A percentile compares a stretch with the other conserved stretches of the same genome.
These are phyloP conservation scores for Chlamydotis undulata DNA, from an alignment of 2,113 vertebrate species.

Conservation along the genomic window DNA sequence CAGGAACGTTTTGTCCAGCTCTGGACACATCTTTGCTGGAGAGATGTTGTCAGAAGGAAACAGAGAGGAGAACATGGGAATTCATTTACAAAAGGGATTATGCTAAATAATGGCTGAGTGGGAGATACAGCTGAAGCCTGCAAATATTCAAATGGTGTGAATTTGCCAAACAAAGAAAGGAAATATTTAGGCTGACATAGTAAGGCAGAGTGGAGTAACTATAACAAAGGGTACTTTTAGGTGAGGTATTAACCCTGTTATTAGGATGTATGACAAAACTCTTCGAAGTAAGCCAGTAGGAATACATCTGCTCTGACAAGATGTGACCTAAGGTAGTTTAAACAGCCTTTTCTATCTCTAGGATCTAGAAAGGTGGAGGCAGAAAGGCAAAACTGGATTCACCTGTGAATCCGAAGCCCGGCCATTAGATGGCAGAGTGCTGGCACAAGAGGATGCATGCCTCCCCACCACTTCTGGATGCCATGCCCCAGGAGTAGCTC, in stretches of 20 bases:
- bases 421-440: conserved; percentile 66
- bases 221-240: conserved; percentile 40
- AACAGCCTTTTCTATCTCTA: conserved; percentile 29
- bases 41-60: neutral
- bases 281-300: neutral
- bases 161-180: conserved; percentile 33
- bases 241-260: conserved; percentile 30
- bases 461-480: neutral
- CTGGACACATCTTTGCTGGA: neutral
- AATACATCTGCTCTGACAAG: conserved; percentile 7
- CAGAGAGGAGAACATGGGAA: neutral
- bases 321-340: conserved; percentile 50
- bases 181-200: conserved; percentile 35
- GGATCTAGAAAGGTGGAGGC: conserved; percentile 1
- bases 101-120: neutral
- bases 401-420: neutral
- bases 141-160: conserved; percentile 41
- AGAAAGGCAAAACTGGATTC: neutral
- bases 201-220: neutral
- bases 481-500: neutral
- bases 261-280: conserved; percentile 27
- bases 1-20: neutral
- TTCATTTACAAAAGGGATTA: neutral
- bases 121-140: conserved; percentile 25
- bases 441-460: neutral